Conservation (phyloP, 2,888 invertebrate species). For the Hypolimnas misippus region DNA sequence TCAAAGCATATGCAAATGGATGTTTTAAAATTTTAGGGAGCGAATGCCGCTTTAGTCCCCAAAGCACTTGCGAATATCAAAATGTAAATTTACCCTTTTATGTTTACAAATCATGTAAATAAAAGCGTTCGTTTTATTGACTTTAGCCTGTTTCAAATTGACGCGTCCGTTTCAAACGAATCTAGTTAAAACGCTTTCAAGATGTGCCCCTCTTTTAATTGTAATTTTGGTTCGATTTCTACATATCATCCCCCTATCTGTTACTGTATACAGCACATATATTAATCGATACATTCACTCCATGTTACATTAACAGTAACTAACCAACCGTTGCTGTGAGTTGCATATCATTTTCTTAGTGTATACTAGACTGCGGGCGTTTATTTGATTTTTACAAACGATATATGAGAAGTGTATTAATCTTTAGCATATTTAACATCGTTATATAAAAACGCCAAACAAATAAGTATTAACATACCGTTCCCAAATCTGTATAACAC, state of each 20-base stretch:
- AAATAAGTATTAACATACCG: background rate
- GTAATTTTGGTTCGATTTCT: background rate
- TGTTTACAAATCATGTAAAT: slow-evolving; percentile 83
- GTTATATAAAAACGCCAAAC: background rate
- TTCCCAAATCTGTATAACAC: background rate
- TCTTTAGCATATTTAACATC: background rate
- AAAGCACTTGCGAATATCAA: slow-evolving; percentile 82
- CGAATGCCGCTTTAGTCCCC: slow-evolving; percentile 79
- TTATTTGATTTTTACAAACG: too few species aligned
- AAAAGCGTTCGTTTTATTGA: slow-evolving; percentile 80
- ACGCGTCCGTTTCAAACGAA: slow-evolving; percentile 39
- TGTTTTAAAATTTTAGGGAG: slow-evolving; percentile 84
- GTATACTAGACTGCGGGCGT: background rate
- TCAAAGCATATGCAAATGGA: slow-evolving; percentile 84
- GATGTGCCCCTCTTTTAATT: slow-evolving; percentile 19
- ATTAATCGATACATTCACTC: slow-evolving; percentile 14
- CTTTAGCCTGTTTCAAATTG: slow-evolving; percentile 56
- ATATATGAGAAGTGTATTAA: too few species aligned
- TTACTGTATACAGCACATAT: slow-evolving; percentile 1
- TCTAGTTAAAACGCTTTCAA: slow-evolving; percentile 34
- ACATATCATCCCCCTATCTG: background rate
- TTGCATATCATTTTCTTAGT: slow-evolving; percentile 26
- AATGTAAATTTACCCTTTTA: slow-evolving; percentile 84
- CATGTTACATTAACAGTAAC: slow-evolving; percentile 21
- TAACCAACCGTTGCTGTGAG: slow-evolving; percentile 29